phyloP scores from a whole-genome alignment of 2,888 invertebrate genomes.

The Drosophila fungiperda region DNA sequence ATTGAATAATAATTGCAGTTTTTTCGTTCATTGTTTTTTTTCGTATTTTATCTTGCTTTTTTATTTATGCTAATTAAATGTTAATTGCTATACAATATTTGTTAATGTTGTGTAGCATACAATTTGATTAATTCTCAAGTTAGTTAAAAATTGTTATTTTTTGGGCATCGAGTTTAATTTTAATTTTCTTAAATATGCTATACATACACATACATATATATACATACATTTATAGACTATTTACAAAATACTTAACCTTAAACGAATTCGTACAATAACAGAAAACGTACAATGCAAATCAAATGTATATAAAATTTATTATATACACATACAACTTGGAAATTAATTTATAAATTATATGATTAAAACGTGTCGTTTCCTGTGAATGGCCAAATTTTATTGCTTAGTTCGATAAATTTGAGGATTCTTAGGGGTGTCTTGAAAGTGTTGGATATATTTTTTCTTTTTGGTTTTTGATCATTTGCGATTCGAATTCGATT shows the following conservation, averaged over 20 bases:
- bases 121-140: slow-evolving; percentile 80
- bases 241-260: slow-evolving; percentile 70
- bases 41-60: slow-evolving; percentile 45
- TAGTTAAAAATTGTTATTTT: slow-evolving; percentile 65
- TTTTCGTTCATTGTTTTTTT: slow-evolving; percentile 53
- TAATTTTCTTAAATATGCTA: slow-evolving; percentile 46
- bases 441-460: slow-evolving; percentile 50
- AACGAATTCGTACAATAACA: slow-evolving; percentile 74
- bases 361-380: slow-evolving; percentile 61
- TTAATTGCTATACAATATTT: slow-evolving; percentile 77
- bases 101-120: slow-evolving; percentile 69
- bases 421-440: slow-evolving; percentile 70
- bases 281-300: slow-evolving; percentile 62
- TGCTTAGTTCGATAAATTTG: slow-evolving; percentile 67
- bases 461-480: slow-evolving; percentile 79
- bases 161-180: slow-evolving; percentile 46
- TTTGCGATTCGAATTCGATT: slow-evolving; percentile 78
- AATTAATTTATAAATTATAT: slow-evolving; percentile 44
- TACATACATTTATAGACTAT: slow-evolving; percentile 61
- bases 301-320: slow-evolving; percentile 18
- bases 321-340: slow-evolving; percentile 24
- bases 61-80: slow-evolving; percentile 77
- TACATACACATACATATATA: slow-evolving; percentile 54
- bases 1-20: slow-evolving; percentile 83
- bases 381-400: slow-evolving; percentile 72